Percentiles rank a stretch among this genome's conserved stretches.
Evolutionary conservation across 2,113 vertebrate genomes (phyloP).

Genomic region (Amphilophus citrinellus): DNA sequence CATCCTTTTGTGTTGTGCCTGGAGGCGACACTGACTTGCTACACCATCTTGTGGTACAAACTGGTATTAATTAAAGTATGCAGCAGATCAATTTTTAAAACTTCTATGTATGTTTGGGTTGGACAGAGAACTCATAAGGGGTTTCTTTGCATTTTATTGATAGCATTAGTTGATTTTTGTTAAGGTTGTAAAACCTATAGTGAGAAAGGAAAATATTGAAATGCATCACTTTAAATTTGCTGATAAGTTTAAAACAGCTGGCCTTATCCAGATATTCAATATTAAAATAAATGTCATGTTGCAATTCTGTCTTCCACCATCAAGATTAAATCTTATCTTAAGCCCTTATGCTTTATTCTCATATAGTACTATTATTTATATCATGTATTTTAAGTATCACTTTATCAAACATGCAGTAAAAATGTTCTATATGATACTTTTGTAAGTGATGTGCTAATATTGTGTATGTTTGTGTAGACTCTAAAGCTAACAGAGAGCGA

Average conservation of each 20-base stretch:
- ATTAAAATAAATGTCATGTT: not conserved
- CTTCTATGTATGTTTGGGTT: not conserved
- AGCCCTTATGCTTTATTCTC: not conserved
- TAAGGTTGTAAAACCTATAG: not conserved
- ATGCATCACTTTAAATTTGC: not conserved
- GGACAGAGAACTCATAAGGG: not conserved
- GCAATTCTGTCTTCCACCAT: not conserved
- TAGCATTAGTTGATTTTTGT: not conserved
- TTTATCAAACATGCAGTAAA: not conserved
- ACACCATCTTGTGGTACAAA: constrained; percentile 8
- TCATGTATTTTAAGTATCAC: too few species aligned
- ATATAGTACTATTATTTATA: not conserved
- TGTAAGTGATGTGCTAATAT: not conserved
- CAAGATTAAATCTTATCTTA: not conserved
- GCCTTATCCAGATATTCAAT: not conserved
- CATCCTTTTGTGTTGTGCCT: not conserved
- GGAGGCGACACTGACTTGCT: not conserved
- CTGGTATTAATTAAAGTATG: not conserved
- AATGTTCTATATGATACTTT: not conserved
- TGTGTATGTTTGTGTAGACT: constrained; percentile 73
- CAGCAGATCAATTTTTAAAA: not conserved
- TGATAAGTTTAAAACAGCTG: not conserved
- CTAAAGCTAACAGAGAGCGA: constrained; percentile 93
- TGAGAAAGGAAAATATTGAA: not conserved
- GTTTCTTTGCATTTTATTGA: not conserved